Conservation (phyloP, 2,888 invertebrate genomes). For the Blomia tropicalis region DNA sequence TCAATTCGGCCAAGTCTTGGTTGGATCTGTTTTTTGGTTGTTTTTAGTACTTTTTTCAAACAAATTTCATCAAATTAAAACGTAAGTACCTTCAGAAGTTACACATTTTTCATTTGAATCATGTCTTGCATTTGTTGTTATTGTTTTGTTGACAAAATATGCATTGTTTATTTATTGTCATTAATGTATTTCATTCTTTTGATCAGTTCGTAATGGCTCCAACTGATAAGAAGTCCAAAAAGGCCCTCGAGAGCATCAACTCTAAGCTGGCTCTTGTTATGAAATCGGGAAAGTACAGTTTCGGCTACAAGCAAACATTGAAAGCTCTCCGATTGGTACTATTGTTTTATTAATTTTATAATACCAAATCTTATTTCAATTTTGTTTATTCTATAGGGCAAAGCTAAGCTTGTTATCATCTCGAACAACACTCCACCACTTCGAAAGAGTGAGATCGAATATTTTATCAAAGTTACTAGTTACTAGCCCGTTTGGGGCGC, state of each 20-base stretch:
- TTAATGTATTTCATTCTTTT: too few species aligned
- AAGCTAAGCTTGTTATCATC: slow-evolving; percentile 97
- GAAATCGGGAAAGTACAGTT: slow-evolving; percentile 95
- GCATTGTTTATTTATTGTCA: too few species aligned
- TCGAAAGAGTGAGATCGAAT: slow-evolving; percentile 98
- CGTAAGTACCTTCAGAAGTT: too few species aligned
- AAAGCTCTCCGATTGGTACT: slow-evolving; percentile 64
- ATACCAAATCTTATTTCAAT: not conserved
- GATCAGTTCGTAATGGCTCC: not conserved
- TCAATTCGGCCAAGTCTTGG: too few species aligned
- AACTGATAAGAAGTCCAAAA: slow-evolving; percentile 48
- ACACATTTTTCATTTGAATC: too few species aligned
- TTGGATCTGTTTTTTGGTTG: too few species aligned
- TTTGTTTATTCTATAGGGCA: slow-evolving; percentile 50
- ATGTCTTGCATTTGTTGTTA: too few species aligned
- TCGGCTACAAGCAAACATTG: slow-evolving; percentile 93
- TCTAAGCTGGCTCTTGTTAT: slow-evolving; percentile 91
- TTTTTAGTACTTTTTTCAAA: too few species aligned
- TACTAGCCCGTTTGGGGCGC: too few species aligned
- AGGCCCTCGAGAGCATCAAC: slow-evolving; percentile 98
- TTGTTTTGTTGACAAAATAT: too few species aligned
- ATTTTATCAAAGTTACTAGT: too few species aligned
- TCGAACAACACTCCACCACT: slow-evolving; percentile 97
- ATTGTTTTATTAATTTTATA: not conserved
- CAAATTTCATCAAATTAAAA: too few species aligned